phyloP scores from a whole-genome alignment of 1,140 invertebrate genomes.

The Homarus americanus region DNA sequence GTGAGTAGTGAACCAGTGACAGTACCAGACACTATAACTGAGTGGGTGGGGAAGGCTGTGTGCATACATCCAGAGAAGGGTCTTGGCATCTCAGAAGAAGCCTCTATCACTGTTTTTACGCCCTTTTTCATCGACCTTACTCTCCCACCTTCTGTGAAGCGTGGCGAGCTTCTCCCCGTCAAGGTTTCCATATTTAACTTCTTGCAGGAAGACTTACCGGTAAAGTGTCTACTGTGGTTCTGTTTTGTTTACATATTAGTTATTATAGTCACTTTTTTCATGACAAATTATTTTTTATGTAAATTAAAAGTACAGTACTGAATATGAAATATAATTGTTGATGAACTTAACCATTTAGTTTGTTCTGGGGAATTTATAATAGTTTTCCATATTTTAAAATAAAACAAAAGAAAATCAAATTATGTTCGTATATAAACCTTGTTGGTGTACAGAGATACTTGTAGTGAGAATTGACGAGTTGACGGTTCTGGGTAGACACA shows the following conservation, averaged over 20 bases:
- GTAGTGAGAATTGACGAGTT: too few species aligned
- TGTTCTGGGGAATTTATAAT: too few species aligned
- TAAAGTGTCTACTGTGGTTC: constrained; percentile 77
- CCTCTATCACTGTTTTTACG: constrained; percentile 83
- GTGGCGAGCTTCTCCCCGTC: constrained; percentile 84
- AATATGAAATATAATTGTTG: too few species aligned
- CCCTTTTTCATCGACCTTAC: constrained; percentile 86
- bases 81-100: constrained; percentile 82
- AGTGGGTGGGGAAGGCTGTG: constrained; percentile 85
- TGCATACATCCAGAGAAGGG: constrained; percentile 83
- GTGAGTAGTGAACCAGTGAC: constrained; percentile 75
- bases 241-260: too few species aligned
- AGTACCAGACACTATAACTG: constrained; percentile 86
- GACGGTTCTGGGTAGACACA: too few species aligned
- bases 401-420: too few species aligned
- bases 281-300: not conserved
- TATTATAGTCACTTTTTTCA: not conserved
- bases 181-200: constrained; percentile 88
- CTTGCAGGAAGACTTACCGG: constrained; percentile 82
- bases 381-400: too few species aligned
- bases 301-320: too few species aligned
- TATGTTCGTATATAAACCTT: too few species aligned
- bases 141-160: constrained; percentile 85
- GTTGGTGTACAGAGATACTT: too few species aligned
- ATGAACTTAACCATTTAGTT: too few species aligned